Evolutionary conservation across 2,888 invertebrate species (phyloP), one percentile per base, ranked within the genome.

Genomic region (Sarcophaga variegata): DNA sequence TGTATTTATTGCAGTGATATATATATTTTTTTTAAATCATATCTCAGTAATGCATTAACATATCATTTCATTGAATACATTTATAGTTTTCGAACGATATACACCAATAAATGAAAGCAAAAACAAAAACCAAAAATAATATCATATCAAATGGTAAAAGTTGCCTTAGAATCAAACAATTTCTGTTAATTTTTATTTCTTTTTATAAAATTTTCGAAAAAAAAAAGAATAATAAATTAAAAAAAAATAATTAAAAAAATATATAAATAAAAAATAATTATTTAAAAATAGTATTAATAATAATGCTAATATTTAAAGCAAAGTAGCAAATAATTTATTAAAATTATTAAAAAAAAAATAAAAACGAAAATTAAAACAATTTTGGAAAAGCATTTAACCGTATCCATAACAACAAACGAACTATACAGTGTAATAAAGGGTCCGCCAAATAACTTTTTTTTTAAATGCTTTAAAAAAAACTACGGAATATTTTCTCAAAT

Each of bases 121-220:
- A 10, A 37, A 0, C 37, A 37, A 37, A 37, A 37, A 37, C 37
- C 37, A 37, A 37, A 37, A 74, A 76, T 54, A 83, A 82, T 79
- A 90, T 92, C 92, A 92, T 92, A 93, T 92, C 92, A 91, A 59
- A 92, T 91, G 92, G 92, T 92, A 90, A 93, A 91, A 91, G 92
- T 92, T 93, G 93, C 93, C 93, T 93, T 93, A 93, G 92, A 91
- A 91, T 89, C 89, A 81, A 90, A 89, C 90, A 91, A 90, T 89
- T 89, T 89, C 90, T 89, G 88, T 77, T 45, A 17, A 54, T 75
- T 74, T 75, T 86, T 6, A 37, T 37, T 37, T 37, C 88, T 88
- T 87, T 88, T 71, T 81, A 81, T 76, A 88, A 75, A 71, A 77
- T 87, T 78, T 82, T 86, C 75, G n/a, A 89, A 78, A 80, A 76